Conservation (phyloP, 1,140 invertebrate genomes). For the Campoletis sonorensis region DNA sequence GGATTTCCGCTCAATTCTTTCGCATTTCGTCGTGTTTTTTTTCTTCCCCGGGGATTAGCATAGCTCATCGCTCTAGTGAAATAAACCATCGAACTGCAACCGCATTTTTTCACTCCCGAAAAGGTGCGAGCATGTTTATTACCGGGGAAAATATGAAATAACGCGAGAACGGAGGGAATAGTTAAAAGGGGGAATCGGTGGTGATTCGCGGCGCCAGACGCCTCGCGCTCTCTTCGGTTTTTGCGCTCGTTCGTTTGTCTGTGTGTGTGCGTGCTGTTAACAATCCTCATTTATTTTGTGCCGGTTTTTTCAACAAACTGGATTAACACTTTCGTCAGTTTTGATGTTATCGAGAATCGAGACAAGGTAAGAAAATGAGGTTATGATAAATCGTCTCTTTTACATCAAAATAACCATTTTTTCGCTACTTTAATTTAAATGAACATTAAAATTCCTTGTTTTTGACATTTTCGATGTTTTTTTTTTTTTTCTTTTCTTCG, state of each 20-base stretch:
- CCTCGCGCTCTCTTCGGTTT: neutral
- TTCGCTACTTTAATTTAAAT: neutral
- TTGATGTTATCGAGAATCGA: conserved; percentile 36
- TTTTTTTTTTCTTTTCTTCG: neutral
- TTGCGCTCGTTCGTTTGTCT: neutral
- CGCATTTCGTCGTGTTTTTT: neutral
- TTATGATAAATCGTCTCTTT: too few relatives aligned
- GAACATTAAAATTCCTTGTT: too few relatives aligned
- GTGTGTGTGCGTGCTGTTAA: neutral
- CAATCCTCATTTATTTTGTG: neutral
- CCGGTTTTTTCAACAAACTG: neutral
- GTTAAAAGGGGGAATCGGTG: too few relatives aligned
- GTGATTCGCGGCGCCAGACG: too few relatives aligned
- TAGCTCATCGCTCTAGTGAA: too few relatives aligned
- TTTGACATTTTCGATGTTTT: neutral
- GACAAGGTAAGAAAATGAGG: conserved; percentile 10
- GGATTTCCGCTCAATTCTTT: neutral
- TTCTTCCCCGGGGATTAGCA: neutral
- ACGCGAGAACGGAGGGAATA: too few relatives aligned
- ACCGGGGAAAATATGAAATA: too few relatives aligned
- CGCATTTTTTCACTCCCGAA: neutral
- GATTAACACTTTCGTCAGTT: neutral
- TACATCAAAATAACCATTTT: too few relatives aligned
- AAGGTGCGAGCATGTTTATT: too few relatives aligned
- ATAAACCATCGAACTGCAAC: neutral